Evolutionary conservation across 92 coral and sea anemone genomes (phyloP), one percentile per base, ranked within the genome.

Genomic region (Palythoa grandis): DNA sequence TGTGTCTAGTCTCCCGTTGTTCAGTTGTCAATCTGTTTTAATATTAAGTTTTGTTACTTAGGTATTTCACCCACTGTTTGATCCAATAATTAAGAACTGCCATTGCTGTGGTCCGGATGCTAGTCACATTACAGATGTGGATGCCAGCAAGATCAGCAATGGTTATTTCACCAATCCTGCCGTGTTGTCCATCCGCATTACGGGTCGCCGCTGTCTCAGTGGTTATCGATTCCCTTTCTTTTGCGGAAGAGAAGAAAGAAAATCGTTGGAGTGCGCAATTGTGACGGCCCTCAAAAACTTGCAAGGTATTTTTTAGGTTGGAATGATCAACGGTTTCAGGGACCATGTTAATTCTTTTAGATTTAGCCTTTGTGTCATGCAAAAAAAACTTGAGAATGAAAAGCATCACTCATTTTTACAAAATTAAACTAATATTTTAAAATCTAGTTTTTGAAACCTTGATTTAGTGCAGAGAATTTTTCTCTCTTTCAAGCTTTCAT

Each of bases 221-320:
- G 98, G 98, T 4, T 88, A 90, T 70, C 66, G 93, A 13, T 57
- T 94, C 10, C 98, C 98, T 6, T 90, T 91, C 15, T 88, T 76
- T 66, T 92, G 95, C 52, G 77, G 87, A 17, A 79, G 92, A 20
- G 86, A 86, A 39, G 93, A 90, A 54, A 88, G 95, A 83, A 84
- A 93, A 70, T 83, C 78, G 85, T 40, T 94, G 1, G 98, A 94
- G 74, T 82, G 60, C 61, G 88, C 90, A 15, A 70, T 92, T 38
- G 85, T 90, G 29, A 58, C 79, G 29, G 95, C 94, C 39, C 82
- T 94, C 69, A 48, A 60, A 17, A 87, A 90, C 76, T 68, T 94
- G 58, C 88, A 91, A 88, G 98, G 98, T 94, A 50, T 67, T 87
- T 76, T 71, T 56, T 29, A 29, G 35, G 1, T 29, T 29, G 17